phyloP scores from a whole-genome alignment of 2,797 vertebrate genomes.

The Calcarius lapponicus region DNA sequence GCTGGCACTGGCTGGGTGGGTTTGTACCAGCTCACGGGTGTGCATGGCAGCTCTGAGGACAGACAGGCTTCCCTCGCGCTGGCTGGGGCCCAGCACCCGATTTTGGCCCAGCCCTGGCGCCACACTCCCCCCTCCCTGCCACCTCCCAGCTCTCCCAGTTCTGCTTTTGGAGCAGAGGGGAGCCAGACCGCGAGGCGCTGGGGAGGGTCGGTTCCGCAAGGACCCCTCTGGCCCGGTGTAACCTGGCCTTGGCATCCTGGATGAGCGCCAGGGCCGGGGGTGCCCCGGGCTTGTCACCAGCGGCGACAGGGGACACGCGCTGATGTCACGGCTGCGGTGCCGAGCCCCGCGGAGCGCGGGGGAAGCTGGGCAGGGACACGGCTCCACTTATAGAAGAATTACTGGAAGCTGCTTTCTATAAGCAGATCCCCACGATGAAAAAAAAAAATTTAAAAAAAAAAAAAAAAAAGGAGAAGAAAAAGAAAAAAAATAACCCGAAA shows the following conservation, averaged over 20 bases:
- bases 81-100: neutral
- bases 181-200: rapidly evolving
- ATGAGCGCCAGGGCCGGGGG: neutral
- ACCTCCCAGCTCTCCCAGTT: slow-evolving; percentile 39
- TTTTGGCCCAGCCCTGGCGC: neutral
- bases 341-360: neutral
- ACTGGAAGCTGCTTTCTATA: slow-evolving; percentile 80
- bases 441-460: neutral
- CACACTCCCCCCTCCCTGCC: neutral
- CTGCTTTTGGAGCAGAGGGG: neutral
- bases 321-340: slow-evolving; percentile 58
- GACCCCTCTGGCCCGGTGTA: neutral
- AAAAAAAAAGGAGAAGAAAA: neutral
- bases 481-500: neutral
- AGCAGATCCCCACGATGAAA: slow-evolving; percentile 65
- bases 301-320: neutral
- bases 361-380: slow-evolving; percentile 46
- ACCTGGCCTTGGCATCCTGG: neutral
- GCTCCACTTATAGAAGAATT: slow-evolving; percentile 78
- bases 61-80: rapidly evolving
- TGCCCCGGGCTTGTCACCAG: neutral
- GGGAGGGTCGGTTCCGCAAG: neutral
- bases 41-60: neutral
- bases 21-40: neutral
- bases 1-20: neutral